A percentile compares a stretch with the other conserved stretches of the same genome.
Conservation (phyloP, 2,113 vertebrate species). For the Ammodytes marinus region DNA sequence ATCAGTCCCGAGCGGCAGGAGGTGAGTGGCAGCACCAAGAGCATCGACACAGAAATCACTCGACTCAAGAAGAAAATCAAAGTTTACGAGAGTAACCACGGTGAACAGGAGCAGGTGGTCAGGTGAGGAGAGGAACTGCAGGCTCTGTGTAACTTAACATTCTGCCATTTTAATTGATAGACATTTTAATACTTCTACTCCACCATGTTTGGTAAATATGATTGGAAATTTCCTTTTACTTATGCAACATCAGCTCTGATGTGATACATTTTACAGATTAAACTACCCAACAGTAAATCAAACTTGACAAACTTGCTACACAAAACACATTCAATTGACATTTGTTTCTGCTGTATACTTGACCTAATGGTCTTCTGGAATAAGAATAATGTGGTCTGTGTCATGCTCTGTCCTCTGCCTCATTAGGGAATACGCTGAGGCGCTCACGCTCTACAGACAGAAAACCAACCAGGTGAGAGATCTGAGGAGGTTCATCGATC, state of each 20-base stretch:
- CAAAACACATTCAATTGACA: not conserved
- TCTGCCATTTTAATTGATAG: too few species aligned
- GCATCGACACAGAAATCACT: slow-evolving; percentile 62
- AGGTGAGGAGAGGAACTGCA: slow-evolving; percentile 77
- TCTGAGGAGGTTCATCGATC: slow-evolving; percentile 84
- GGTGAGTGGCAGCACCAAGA: slow-evolving; percentile 46
- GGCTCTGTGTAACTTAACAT: too few species aligned
- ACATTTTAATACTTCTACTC: too few species aligned
- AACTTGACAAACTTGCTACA: too few species aligned
- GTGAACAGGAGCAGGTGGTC: slow-evolving; percentile 90
- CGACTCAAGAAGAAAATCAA: slow-evolving; percentile 52
- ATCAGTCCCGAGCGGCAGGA: slow-evolving; percentile 64
- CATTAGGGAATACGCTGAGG: slow-evolving; percentile 88
- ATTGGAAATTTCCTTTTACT: too few species aligned
- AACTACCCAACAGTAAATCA: too few species aligned
- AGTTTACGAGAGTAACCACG: slow-evolving; percentile 84
- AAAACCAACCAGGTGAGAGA: slow-evolving; percentile 89
- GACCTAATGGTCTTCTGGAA: not conserved
- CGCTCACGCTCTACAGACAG: slow-evolving; percentile 88
- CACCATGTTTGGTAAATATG: too few species aligned
- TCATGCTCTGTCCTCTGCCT: slow-evolving; percentile 33
- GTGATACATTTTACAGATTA: too few species aligned
- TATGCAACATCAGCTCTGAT: too few species aligned
- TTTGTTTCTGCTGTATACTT: slow-evolving; percentile 1
- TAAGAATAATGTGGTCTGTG: slow-evolving; percentile 30